Evolutionary conservation across 2,888 invertebrate genomes (phyloP).

Genomic region (Clepsis dumicolana): DNA sequence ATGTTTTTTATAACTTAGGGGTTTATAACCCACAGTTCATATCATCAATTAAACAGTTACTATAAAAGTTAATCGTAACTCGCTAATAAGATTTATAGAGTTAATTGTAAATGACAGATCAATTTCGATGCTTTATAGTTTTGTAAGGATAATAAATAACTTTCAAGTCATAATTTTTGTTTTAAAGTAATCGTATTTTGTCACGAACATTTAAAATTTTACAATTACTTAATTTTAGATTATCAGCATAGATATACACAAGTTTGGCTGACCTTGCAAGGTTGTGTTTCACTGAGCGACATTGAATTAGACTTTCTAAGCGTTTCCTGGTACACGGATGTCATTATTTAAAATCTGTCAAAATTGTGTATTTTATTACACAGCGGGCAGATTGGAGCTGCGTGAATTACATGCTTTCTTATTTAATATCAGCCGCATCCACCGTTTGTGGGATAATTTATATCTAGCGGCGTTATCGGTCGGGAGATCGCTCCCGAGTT

Average conservation of each 20-base stretch:
- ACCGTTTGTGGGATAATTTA: slow-evolving; percentile 84
- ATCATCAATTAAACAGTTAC: slow-evolving; percentile 11
- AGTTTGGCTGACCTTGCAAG: slow-evolving; percentile 62
- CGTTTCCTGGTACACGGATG: slow-evolving; percentile 81
- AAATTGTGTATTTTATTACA: slow-evolving; percentile 83
- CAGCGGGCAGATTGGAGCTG: slow-evolving; percentile 73
- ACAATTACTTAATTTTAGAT: slow-evolving; percentile 21
- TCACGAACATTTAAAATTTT: slow-evolving; percentile 52
- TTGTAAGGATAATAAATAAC: slow-evolving; percentile 46
- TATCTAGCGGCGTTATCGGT: slow-evolving; percentile 79
- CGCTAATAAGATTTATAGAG: slow-evolving; percentile 43
- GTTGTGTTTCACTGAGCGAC: slow-evolving; percentile 65
- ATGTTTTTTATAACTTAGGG: slow-evolving; percentile 28
- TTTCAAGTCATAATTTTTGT: slow-evolving; percentile 52
- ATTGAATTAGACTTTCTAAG: slow-evolving; percentile 78
- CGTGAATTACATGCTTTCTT: slow-evolving; percentile 85
- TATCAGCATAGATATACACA: slow-evolving; percentile 34
- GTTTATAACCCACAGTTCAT: slow-evolving; percentile 31
- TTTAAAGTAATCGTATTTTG: slow-evolving; percentile 55
- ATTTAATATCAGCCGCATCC: slow-evolving; percentile 84
- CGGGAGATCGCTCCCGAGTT: slow-evolving; percentile 79
- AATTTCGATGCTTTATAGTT: slow-evolving; percentile 46
- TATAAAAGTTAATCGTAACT: slow-evolving; percentile 34
- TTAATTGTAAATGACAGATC: slow-evolving; percentile 48
- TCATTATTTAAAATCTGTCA: slow-evolving; percentile 86